Base-by-base conservation (phyloP, 2,888 invertebrate genomes). In the Protonemura montana region DNA sequence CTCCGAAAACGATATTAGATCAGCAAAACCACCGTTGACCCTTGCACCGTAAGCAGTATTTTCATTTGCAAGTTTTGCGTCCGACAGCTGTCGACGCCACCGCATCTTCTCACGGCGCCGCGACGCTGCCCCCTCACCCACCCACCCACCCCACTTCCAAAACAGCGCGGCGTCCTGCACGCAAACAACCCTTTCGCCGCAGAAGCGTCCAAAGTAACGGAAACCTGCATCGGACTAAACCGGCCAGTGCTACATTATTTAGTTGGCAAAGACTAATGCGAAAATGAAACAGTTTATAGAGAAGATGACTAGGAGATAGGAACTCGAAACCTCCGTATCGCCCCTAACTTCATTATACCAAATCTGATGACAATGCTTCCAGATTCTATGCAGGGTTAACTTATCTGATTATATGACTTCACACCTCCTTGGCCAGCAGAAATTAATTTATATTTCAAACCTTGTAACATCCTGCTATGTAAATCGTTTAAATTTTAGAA, bases 1-100 rank as follows among this genome's bases (percentile, higher is more conserved):
- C 41, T 42, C 26, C 29, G 13, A 27, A 84, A 84, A 84, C 59
- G 28, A 27, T 27, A 27, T 76, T 25, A 84, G 84, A 42, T 84
- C 76, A 84, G 84, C 84, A 76, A n/a, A 83, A 83, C 82, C 84
- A n/a, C 84, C 59, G 76, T 81, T 81, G 28, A 27, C 81, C 28
- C 30, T 3, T 30, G 26, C 30, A 27, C 76, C 27, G 41, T 41
- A 59, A 42, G 76, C 59, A 83, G 29, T 16, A 41, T 26, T 26
- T 83, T 83, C 82, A 83, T 83, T 83, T 83, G 82, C 82, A 42
- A 83, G 82, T 83, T 83, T 83, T 83, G 42, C 27, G 42, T 6
- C 26, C 82, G 42, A 83, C 30, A 30, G 59, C 25, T 59, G 42
- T 26, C 59, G 25, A 84, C 84, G 59, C 59, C 59, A 76, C 84